These are phyloP conservation scores for Cybosia mesomella DNA, from an alignment of 2,888 invertebrate genomes.

Conservation along the genomic window DNA sequence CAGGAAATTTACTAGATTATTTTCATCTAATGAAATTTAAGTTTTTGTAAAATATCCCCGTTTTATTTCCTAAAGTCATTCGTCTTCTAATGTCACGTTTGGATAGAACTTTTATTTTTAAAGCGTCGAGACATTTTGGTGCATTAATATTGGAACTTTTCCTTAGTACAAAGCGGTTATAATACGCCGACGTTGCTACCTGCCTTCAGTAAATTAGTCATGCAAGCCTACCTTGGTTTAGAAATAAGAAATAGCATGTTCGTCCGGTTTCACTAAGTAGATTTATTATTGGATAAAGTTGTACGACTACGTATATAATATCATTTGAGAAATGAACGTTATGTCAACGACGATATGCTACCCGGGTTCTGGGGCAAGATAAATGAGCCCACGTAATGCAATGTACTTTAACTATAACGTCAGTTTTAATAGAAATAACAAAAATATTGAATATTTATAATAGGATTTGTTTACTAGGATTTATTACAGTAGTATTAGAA, in stretches of 20 bases:
- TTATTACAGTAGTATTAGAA: not conserved
- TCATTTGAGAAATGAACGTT: slow-evolving; percentile 81
- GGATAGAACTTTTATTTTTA: not conserved
- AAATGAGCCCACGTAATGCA: slow-evolving; percentile 75
- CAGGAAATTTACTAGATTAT: slow-evolving; percentile 78
- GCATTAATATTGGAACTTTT: slow-evolving; percentile 7
- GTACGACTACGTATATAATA: slow-evolving; percentile 74
- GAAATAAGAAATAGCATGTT: slow-evolving; percentile 52
- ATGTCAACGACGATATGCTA: slow-evolving; percentile 78
- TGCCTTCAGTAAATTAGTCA: slow-evolving; percentile 50
- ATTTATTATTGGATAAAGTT: slow-evolving; percentile 73
- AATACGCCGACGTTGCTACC: slow-evolving; percentile 31
- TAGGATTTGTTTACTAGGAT: not conserved
- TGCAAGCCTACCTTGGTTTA: slow-evolving; percentile 51
- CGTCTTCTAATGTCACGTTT: slow-evolving; percentile 2
- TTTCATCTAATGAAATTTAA: slow-evolving; percentile 66
- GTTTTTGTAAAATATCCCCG: slow-evolving; percentile 15
- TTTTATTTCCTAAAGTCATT: not conserved
- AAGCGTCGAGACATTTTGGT: not conserved
- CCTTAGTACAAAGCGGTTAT: slow-evolving; percentile 12
- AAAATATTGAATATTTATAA: slow-evolving; percentile 12
- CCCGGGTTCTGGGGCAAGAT: slow-evolving; percentile 70
- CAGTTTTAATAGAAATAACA: slow-evolving; percentile 31
- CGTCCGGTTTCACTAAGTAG: slow-evolving; percentile 57
- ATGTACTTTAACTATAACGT: slow-evolving; percentile 43